Base-by-base conservation (phyloP, 2,888 invertebrate genomes). In the Sepiola atlantica region DNA sequence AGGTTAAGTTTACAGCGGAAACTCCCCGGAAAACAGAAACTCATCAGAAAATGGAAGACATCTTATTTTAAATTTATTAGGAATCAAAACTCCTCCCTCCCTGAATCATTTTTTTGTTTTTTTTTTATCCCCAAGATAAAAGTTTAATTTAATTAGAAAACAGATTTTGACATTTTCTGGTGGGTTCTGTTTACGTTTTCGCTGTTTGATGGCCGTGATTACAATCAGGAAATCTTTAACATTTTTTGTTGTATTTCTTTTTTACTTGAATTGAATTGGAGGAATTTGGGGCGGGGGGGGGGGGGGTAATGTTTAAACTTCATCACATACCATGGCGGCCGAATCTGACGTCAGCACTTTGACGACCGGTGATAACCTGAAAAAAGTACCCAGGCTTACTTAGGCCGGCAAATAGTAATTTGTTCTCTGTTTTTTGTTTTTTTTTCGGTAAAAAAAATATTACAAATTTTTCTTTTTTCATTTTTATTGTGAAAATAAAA, bases 1-100 rank as follows among this genome's bases (percentile, higher is more conserved):
- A 77, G 77, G 77, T 77, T 77, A 77, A 77, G n/a, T 28, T 77
- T 77, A 77, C 77, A 77, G 77, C n/a, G 77, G 77, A 77, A 77
- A 77, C 77, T 77, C n/a, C n/a, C 12, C n/a, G 1, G 28, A 24
- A 77, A 28, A 18, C 77, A 77, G 77, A n/a, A 28, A 77, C n/a
- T n/a, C 77, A 77, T n/a, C n/a, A n/a, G 28, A 77, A n/a, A 77
- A 77, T 12, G 14, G 28, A 12, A 77, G n/a, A 77, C 77, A 77
- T 28, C n/a, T 77, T 77, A 77, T n/a, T 77, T 77, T 8, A 10
- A 4, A 24, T 18, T 77, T n/a, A 77, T n/a, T n/a, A 28, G 0
- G 24, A 57, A 57, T 57, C 21, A 20, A 20, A 61, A 61, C 24
- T 6, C 24, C 10, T 18, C 61, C 61, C 3, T 61, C 24, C 61